Evolutionary conservation across 2,113 vertebrate genomes (phyloP), one percentile per base, ranked within the genome.

Genomic region (Dasyurus viverrinus): DNA sequence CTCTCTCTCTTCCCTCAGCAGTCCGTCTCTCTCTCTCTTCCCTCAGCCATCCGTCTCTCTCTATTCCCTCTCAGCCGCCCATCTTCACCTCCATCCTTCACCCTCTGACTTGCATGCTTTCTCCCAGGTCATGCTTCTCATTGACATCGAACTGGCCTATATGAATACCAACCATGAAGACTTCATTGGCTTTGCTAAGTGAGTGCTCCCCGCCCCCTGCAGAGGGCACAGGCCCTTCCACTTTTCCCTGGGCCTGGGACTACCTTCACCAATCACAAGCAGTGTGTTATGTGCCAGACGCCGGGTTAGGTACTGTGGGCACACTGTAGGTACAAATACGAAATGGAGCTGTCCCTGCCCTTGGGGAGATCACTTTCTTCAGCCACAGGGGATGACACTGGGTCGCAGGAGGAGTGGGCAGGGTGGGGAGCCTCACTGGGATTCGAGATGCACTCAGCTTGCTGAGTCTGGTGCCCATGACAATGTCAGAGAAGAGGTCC

Each of bases 151-250:
- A 97, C 97, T 99, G 98, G 99, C 99, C 91, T 99, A 99, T 98
- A 99, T 99, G 99, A 99, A 99, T 98, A 99, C 99, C 98, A 99
- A 99, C 98, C 99, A 99, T 0, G 99, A 99, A 96, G 99, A 99
- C 97, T 99, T 99, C 98, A 99, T 99, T 97, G 99, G 99, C 95
- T 99, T 99, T 98, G 99, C 99, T 98, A 99, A 99, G 99, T 99
- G 98, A 99, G 99, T 97, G 54, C 52, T 11, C 90, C 89, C 60
- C 0, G 53, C 50, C 53, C 42, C 16, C 46, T 36, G 52, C 23
- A 47, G 48, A 84, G 42, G 26, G 60, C 93, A 0, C 27, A 94
- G 91, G 68, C 2, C 0, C 7, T 94, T 47, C 94, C 36, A 19
- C 95, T 89, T 52, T 48, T 68, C n/a, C 27, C 46, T 42, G 3